A percentile compares a stretch with the other conserved stretches of the same genome.
These are phyloP conservation scores for Takifugu flavidus DNA, from an alignment of 2,113 vertebrate genomes.

Conservation along the genomic window DNA sequence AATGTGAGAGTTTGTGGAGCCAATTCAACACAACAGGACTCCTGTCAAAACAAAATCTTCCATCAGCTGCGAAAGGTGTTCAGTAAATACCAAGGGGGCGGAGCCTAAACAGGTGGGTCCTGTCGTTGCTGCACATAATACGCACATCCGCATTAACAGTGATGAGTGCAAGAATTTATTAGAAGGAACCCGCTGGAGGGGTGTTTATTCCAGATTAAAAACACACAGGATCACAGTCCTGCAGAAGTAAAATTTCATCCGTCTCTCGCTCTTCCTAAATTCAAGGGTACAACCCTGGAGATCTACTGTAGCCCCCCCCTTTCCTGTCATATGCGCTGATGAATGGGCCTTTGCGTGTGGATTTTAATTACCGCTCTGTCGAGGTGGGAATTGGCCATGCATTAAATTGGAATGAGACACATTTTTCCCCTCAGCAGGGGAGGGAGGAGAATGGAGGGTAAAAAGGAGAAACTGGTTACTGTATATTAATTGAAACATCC, in stretches of 20 bases:
- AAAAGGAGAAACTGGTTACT: conserved; percentile 63
- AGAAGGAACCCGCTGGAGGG: neutral
- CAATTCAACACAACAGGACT: conserved; percentile 52
- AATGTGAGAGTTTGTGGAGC: conserved; percentile 37
- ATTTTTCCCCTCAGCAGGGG: conserved; percentile 69
- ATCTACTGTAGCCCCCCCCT: conserved; percentile 28
- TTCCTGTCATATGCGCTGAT: conserved; percentile 63
- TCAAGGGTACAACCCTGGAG: conserved; percentile 45
- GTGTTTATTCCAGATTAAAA: conserved; percentile 7
- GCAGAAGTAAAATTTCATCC: conserved; percentile 15
- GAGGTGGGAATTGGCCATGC: conserved; percentile 75
- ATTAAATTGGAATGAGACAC: conserved; percentile 79
- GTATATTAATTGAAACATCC: conserved; percentile 69
- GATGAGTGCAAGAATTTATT: neutral
- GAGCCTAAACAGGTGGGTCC: conserved; percentile 24
- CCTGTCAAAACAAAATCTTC: conserved; percentile 67
- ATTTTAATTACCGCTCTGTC: conserved; percentile 76
- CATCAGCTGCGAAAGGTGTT: conserved; percentile 44
- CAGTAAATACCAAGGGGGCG: conserved; percentile 39
- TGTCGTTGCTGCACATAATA: conserved; percentile 18
- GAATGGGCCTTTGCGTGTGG: conserved; percentile 71
- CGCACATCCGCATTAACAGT: conserved; percentile 5
- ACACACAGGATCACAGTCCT: conserved; percentile 9
- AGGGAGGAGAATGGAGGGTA: conserved; percentile 44
- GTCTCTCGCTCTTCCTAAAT: conserved; percentile 41